Conservation (phyloP, 1,140 invertebrate species). For the Drosophila erecta region DNA sequence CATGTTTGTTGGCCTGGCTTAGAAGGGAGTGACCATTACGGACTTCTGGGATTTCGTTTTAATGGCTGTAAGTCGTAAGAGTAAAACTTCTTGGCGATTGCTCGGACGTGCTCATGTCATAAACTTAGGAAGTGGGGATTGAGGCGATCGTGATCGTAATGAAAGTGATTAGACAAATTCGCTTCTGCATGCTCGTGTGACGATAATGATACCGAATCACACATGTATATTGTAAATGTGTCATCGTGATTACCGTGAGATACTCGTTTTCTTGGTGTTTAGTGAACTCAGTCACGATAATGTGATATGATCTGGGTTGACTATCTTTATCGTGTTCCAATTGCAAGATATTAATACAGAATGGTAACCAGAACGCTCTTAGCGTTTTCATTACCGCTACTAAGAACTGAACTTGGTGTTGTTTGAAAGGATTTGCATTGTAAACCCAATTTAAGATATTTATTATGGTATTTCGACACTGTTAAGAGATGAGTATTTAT, state of each 20-base stretch:
- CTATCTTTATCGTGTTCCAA: neutral
- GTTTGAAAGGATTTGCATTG: too few relatives aligned
- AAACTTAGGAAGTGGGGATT: conserved; percentile 12
- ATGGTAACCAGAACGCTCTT: too few relatives aligned
- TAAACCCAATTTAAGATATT: too few relatives aligned
- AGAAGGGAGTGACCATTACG: conserved; percentile 6
- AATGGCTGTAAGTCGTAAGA: conserved; percentile 15
- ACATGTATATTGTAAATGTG: conserved; percentile 20
- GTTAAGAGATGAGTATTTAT: neutral
- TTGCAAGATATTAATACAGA: neutral
- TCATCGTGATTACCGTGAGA: conserved; percentile 25
- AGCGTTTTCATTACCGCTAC: too few relatives aligned
- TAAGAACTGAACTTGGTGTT: too few relatives aligned
- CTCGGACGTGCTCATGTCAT: conserved; percentile 22
- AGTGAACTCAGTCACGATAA: conserved; percentile 22
- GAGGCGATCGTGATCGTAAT: conserved; percentile 37
- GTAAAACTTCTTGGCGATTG: conserved; percentile 7
- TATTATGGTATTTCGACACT: neutral
- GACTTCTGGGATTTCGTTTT: conserved; percentile 5
- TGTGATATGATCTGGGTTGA: conserved; percentile 4
- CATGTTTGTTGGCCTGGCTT: conserved; percentile 3
- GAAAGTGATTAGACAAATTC: conserved; percentile 40
- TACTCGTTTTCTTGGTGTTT: conserved; percentile 17
- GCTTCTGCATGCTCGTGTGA: conserved; percentile 4
- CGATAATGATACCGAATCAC: conserved; percentile 10